Percentiles rank a stretch among this genome's conserved stretches.
phyloP scores from a whole-genome alignment of 1,140 invertebrate genomes.

The Trigoniulus corallinus region DNA sequence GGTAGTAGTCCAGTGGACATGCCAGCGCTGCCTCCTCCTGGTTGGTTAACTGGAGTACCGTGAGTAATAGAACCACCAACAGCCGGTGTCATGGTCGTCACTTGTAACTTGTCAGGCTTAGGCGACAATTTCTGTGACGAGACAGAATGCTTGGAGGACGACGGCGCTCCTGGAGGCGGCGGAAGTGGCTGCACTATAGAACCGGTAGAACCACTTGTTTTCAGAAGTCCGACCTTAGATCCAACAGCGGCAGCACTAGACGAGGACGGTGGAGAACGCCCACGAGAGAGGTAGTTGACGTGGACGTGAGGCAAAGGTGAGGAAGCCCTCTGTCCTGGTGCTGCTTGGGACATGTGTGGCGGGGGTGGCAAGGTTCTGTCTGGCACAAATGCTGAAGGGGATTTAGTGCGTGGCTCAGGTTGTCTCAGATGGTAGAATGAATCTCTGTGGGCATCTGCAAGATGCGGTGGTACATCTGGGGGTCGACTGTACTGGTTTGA shows the following conservation, averaged over 20 bases:
- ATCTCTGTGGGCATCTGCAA: neutral
- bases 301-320: conserved; percentile 5
- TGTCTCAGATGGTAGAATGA: neutral
- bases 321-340: neutral
- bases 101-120: conserved; percentile 18
- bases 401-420: conserved; percentile 1
- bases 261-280: neutral
- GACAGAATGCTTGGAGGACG: neutral
- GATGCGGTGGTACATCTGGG: neutral
- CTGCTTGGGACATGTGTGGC: neutral
- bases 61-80: conserved; percentile 60
- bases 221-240: neutral
- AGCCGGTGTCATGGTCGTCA: neutral
- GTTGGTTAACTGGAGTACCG: conserved; percentile 46
- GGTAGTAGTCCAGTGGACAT: conserved; percentile 3
- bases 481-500: conserved; percentile 2
- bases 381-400: conserved; percentile 2
- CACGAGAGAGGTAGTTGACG: neutral
- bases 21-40: conserved; percentile 20
- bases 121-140: conserved; percentile 28
- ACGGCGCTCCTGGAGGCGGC: neutral
- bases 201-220: too few relatives aligned
- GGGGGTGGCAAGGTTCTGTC: neutral
- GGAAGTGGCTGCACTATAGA: neutral
- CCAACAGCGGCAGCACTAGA: too few relatives aligned